Evolutionary conservation across 2,888 invertebrate genomes (phyloP).

Genomic region (Volucella zonaria): DNA sequence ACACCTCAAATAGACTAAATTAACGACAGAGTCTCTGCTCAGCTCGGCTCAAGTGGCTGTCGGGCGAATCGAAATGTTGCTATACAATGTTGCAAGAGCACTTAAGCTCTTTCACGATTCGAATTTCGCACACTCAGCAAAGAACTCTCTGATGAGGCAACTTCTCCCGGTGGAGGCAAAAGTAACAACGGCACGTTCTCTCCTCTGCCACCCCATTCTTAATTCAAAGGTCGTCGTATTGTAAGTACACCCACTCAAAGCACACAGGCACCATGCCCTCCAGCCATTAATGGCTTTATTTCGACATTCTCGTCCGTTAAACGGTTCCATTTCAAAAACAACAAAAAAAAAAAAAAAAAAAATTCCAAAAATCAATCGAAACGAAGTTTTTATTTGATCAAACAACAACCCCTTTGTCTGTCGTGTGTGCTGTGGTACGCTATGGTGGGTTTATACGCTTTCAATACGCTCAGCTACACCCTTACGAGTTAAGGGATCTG

Average conservation of each 20-base stretch:
- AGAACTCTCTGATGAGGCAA: too few relatives aligned
- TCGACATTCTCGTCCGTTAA: conserved; percentile 55
- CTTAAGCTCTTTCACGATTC: not conserved
- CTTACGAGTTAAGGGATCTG: not conserved
- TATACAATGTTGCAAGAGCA: conserved; percentile 65
- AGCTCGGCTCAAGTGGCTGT: not conserved
- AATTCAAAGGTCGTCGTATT: conserved; percentile 41
- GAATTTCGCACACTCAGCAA: too few relatives aligned
- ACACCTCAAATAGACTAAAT: conserved; percentile 43
- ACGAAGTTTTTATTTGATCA: conserved; percentile 52
- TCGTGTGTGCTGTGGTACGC: conserved; percentile 37
- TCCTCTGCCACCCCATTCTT: not conserved
- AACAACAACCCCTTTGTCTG: conserved; percentile 71
- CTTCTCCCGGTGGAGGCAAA: too few relatives aligned
- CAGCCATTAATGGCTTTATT: conserved; percentile 67
- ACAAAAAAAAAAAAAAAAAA: too few relatives aligned
- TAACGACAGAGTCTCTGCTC: conserved; percentile 37
- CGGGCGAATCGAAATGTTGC: conserved; percentile 36
- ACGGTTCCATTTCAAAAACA: conserved; percentile 64
- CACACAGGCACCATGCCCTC: conserved; percentile 7
- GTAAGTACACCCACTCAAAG: conserved; percentile 38
- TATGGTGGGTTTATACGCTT: conserved; percentile 29
- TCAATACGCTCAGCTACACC: not conserved
- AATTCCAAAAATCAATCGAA: conserved; percentile 61
- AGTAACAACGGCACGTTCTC: not conserved